Evolutionary conservation across 2,888 invertebrate species (phyloP), one percentile per base, ranked within the genome.

Genomic region (Drosophila prolongata): DNA sequence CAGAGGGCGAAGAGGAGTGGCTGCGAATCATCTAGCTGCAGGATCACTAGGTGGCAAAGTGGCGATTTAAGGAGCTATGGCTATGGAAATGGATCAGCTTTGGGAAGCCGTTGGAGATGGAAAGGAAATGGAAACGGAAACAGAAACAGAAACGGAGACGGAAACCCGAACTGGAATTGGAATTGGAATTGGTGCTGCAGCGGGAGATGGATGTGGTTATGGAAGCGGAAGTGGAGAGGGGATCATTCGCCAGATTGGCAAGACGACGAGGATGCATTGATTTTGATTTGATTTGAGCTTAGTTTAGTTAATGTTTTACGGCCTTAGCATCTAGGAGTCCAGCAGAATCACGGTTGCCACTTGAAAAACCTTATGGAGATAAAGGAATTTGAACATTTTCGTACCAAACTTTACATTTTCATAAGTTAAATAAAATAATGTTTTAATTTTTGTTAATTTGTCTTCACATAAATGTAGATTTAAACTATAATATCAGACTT

Each of bases 21-120:
- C 42, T 27, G 30, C 34, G 49, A 49, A 6, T 42, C 58, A 13
- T 70, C 67, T 76, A 82, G 66, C 54, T 55, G 60, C 76, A 62
- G 76, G 69, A 62, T 62, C 56, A 66, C 66, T 64, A 47, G 53
- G 50, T 38, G 46, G 56, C 30, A 11, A 14, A 42, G 42, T 54
- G 54, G 35, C 35, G 42, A 60, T 27, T 56, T 34, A 43, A 19
- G 43, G n/a, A 37, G 37, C 57, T n/a, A 27, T 56, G 46, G 40
- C 30, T 19, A 34, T 24, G 53, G 43, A 5, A 19, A 56, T 34
- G 59, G 44, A n/a, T 19, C 49, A 49, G 14, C 37, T 24, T 9
- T 27, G 27, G 38, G 38, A n/a, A 46, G 27, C 27, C 44, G 24
- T 13, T 42, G 35, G 35, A 10, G 34, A 47, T 19, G 50, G 37